phyloP scores from a whole-genome alignment of 1,140 invertebrate genomes.

The Caenorhabditis latens region DNA sequence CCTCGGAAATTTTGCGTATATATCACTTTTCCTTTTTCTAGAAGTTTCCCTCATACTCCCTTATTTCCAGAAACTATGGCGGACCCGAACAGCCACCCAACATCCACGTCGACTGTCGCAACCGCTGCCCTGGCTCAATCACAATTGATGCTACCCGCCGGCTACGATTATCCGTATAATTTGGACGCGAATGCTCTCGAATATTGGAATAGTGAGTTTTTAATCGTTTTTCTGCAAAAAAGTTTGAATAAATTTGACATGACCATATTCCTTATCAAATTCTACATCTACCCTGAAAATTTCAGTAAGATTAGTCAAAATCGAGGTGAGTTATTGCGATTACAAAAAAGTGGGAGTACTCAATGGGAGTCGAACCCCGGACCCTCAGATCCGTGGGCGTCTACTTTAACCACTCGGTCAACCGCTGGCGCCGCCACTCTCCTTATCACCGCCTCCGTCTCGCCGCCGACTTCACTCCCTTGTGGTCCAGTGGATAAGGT shows the following conservation, averaged over 20 bases:
- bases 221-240: not conserved
- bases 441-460: no score
- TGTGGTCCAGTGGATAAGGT: no score
- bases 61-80: not conserved
- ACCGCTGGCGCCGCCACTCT: no score
- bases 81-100: constrained; percentile 19
- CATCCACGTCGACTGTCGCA: not conserved
- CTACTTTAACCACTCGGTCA: no score
- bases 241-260: not conserved
- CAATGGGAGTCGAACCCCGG: no score
- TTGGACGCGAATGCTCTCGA: not conserved
- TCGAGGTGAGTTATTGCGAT: no score
- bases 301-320: not conserved
- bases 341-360: no score
- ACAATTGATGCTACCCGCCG: not conserved
- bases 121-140: not conserved
- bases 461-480: no score
- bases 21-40: not conserved
- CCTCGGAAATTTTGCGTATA: no score
- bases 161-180: not conserved
- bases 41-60: no score
- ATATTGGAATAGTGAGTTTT: constrained; percentile 35
- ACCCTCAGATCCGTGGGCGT: no score
- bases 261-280: no score
- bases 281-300: not conserved